Base-by-base conservation (phyloP, 2,888 invertebrate species). In the Brachynemurus nebulosus region DNA sequence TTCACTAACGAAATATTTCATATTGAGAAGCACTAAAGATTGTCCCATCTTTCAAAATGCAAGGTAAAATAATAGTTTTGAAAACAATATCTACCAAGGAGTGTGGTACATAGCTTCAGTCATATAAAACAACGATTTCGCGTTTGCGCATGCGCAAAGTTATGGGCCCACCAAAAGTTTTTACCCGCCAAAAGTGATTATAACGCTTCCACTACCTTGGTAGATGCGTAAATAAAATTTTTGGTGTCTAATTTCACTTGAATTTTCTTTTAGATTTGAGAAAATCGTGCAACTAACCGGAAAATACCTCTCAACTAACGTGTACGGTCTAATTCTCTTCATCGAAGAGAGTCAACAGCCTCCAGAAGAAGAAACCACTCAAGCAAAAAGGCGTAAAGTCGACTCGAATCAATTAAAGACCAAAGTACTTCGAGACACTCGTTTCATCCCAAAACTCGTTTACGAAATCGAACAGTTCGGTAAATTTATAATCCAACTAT, bases 401-500 rank as follows among this genome's bases (percentile, higher is more conserved):
- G 57, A 63, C 45, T 49, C 58, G 11, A 52, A 50, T 39, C 50
- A 54, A 12, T 48, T 64, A 42, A 65, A 67, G 41, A 70, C 65
- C 46, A 71, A 69, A 58, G 71, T 77, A 39, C 58, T 76, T 35
- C 68, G 70, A 23, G 75, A 80, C 57, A 76, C 76, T 0, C 71
- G 71, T 52, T 64, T 70, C 16, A 76, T 80, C 52, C 81, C 81
- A 7, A 70, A 72, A 39, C 69, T 80, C 1, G 72, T 81, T 42
- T 67, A 71, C 37, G 78, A 75, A 54, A 71, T 76, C 2, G 81
- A 81, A 58, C 71, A 71, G 53, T 80, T 78, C 56, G 68, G 68
- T 51, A 74, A 72, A 52, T 66, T 68, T 42, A 67, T 78, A 27
- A 67, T 73, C 47, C 53, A 72, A 46, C 65, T 80, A n/a, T 68